Evolutionary conservation across 2,888 invertebrate species (phyloP), one percentile per base, ranked within the genome.

Genomic region (Keiferia lycopersicella): DNA sequence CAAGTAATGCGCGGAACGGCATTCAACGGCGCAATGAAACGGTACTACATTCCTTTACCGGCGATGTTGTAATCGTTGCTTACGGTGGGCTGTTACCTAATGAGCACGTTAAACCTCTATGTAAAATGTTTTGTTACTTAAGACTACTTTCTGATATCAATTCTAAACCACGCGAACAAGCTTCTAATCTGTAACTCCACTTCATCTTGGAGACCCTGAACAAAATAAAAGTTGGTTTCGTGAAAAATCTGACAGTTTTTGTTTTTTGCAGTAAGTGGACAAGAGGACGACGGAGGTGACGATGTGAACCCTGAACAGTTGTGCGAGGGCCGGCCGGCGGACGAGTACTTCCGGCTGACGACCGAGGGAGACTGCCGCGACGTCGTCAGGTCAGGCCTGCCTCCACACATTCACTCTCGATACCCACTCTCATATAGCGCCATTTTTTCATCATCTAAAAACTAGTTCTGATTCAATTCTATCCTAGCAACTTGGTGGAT

Each of bases 301-400:
- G 94, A 95, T 2, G 88, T 89, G 65, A 94, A 88, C 70, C 92
- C 97, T 3, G 97, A 98, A 77, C 96, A 97, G 85, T 93, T 97
- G 62, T 98, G 98, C 86, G 95, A 96, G 71, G 96, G 96, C 78
- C 94, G 98, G 75, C 96, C 97, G 3, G 96, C 96, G 18, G 97
- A 97, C 80, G 98, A 98, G 88, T 98, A 97, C 92, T 98, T 98
- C 93, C 94, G 98, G 71, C 92, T 97, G 74, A 93, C 94, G 71
- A 94, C 95, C 62, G 96, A 96, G 30, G 95, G 96, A 69, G 98
- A 98, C 88, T 98, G 98, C 88, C 94, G 98, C 76, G 98, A 98
- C 86, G 98, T 98, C 73, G 97, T 98, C 80, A 97, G 98, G 96
- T 67, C 38, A 61, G 64, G 39, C 20, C 45, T n/a, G n/a, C 45